Percentiles rank a stretch among this genome's conserved stretches.
Conservation (phyloP, 2,888 invertebrate genomes). For the Chymomyza fuscimana region DNA sequence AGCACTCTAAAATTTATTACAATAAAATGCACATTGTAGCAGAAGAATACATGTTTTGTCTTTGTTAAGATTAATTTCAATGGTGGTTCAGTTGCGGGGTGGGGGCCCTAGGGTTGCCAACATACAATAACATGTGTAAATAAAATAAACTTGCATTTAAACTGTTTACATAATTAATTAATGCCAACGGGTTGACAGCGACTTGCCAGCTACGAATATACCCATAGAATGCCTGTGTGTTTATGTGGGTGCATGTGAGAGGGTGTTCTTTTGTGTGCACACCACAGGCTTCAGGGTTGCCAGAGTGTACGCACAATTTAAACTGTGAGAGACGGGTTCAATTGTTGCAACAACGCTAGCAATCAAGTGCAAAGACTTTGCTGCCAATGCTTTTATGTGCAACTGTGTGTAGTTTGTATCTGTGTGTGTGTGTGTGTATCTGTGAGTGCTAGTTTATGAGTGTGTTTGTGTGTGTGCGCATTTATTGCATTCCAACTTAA, state of each 20-base stretch:
- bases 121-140: constrained; percentile 64
- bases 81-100: not conserved
- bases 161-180: constrained; percentile 72
- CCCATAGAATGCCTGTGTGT: not conserved
- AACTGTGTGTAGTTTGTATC: too few relatives aligned
- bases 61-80: not conserved
- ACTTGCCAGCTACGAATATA: not conserved
- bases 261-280: not conserved
- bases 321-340: constrained; percentile 6
- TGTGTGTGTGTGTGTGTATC: constrained; percentile 1
- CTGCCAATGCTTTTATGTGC: not conserved
- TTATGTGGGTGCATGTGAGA: not conserved
- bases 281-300: not conserved
- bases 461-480: not conserved
- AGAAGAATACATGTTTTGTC: not conserved
- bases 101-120: constrained; percentile 20
- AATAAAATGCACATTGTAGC: not conserved
- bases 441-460: not conserved
- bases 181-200: constrained; percentile 49
- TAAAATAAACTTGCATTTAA: constrained; percentile 69
- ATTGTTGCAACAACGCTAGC: constrained; percentile 27
- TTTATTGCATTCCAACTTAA: constrained; percentile 28
- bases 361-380: constrained; percentile 27
- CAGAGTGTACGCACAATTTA: constrained; percentile 38
- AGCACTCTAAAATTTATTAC: not conserved